These are phyloP conservation scores for Oncorhynchus kisutch DNA, from an alignment of 2,113 vertebrate species.

Conservation along the genomic window DNA sequence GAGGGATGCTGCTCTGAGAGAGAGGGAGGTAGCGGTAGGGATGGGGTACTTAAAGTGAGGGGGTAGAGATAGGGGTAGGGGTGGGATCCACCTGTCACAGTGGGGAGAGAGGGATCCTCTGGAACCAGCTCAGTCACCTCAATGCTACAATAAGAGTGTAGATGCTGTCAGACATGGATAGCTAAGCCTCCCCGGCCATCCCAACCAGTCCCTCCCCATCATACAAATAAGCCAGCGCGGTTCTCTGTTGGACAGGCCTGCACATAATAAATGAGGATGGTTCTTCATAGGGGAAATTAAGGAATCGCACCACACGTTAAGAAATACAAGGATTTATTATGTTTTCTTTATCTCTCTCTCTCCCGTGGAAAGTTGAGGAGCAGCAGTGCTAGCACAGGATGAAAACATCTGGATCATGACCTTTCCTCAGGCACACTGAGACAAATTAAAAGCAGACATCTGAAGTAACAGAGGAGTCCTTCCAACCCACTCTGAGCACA, in stretches of 20 bases:
- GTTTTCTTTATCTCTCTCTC: conserved; percentile 10
- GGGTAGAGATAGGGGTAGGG: conserved; percentile 23
- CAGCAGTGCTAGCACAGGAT: conserved; percentile 52
- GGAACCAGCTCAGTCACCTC: conserved; percentile 66
- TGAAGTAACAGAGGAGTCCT: conserved; percentile 62
- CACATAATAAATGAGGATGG: conserved; percentile 67
- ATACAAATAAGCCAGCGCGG: conserved; percentile 48
- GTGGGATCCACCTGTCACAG: conserved; percentile 57
- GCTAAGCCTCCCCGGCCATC: conserved; percentile 40
- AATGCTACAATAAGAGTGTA: conserved; percentile 46
- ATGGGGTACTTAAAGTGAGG: conserved; percentile 3
- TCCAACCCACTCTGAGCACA: conserved; percentile 50
- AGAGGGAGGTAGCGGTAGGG: background rate
- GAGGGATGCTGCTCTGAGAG: background rate
- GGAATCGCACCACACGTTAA: conserved; percentile 22
- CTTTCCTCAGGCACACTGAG: conserved; percentile 68
- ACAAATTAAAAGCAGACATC: conserved; percentile 73
- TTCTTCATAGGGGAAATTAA: conserved; percentile 22
- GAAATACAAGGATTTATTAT: conserved; percentile 24
- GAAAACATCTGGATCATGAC: conserved; percentile 70
- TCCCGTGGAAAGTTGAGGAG: conserved; percentile 52
- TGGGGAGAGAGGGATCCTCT: conserved; percentile 53
- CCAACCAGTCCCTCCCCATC: conserved; percentile 26
- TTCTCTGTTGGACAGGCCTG: conserved; percentile 36
- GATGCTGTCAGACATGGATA: conserved; percentile 63